Evolutionary conservation across 2,888 invertebrate species (phyloP), one percentile per base, ranked within the genome.

Genomic region (Dichetophora obliterata): DNA sequence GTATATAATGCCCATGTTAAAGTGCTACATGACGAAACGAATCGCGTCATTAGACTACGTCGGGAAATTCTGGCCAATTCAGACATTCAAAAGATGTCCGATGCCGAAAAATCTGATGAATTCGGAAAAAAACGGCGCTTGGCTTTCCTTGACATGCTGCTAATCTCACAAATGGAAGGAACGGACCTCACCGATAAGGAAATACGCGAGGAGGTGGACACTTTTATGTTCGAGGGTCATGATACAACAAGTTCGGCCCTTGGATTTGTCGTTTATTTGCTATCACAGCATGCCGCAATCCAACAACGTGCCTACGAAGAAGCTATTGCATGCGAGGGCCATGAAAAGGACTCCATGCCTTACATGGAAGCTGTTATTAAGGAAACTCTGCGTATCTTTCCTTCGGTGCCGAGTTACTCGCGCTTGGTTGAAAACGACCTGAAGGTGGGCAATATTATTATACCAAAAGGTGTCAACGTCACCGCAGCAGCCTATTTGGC

Each of bases 351-450:
- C 19, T 52, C 85, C 0, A 88, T 91, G 84, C 90, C 90, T 27
- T 92, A 92, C 84, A 85, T 92, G 77, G 92, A 92, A 81, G 89
- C 91, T 61, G 91, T 92, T 0, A 90, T 92, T 52, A 92, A 92
- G 82, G 92, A 92, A 85, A 88, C 90, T 0, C 82, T 92, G n/a
- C 88, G 92, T 71, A 81, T 92, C 11, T 91, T 91, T 85, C 91
- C 92, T 0, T 90, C 91, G 14, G 91, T 90, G 19, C 91, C 92
- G 1, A 83, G 89, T 54, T 89, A 91, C 77, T 90, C 90, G 27
- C 88, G 92, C 72, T 82, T 82, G 22, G 79, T 91, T 3, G 84
- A 84, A 0, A 88, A 91, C 78, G 91, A 92, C 80, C 83, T 90
- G 5, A 78, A 85, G 77, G 83, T 91, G 77, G 90, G 91, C 86